Percentiles rank a stretch among this genome's conserved stretches.
Conservation (phyloP, 2,888 invertebrate species). For the Rotaria socialis region DNA sequence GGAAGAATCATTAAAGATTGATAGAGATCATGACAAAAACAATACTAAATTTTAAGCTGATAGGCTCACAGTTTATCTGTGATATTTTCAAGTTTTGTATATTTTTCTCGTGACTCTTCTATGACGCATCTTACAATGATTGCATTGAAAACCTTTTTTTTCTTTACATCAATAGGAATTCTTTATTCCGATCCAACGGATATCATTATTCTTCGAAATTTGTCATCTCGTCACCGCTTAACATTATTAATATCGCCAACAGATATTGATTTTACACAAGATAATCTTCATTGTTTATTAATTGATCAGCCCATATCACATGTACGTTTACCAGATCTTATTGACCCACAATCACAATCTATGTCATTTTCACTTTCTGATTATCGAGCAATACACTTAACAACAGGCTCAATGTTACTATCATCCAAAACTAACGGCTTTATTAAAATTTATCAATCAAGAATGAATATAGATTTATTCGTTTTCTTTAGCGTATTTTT, state of each 20-base stretch:
- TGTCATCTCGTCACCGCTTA: neutral
- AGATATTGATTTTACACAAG: conserved; percentile 28
- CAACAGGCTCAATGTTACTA: neutral
- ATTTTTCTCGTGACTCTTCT: too few species aligned
- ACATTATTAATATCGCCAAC: neutral
- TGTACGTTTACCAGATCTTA: neutral
- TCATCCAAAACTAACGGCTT: neutral
- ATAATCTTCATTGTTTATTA: conserved; percentile 31
- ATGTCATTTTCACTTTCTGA: neutral
- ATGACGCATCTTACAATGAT: too few species aligned
- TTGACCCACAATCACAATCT: neutral
- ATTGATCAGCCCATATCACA: neutral
- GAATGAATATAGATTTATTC: conserved; percentile 32
- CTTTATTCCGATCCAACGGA: conserved; percentile 15
- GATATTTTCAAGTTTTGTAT: too few species aligned
- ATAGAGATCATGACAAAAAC: too few species aligned
- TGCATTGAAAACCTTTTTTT: neutral
- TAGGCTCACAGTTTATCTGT: too few species aligned
- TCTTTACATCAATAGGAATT: neutral
- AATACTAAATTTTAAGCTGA: too few species aligned
- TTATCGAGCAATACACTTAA: conserved; percentile 24
- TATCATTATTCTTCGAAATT: conserved; percentile 14
- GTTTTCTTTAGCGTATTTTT: conserved; percentile 27
- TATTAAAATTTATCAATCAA: conserved; percentile 6
- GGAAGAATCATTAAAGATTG: too few species aligned